Percentiles rank a stretch among this genome's conserved stretches.
Conservation (phyloP, 2,888 invertebrate species). For the Achlya flavicornis region DNA sequence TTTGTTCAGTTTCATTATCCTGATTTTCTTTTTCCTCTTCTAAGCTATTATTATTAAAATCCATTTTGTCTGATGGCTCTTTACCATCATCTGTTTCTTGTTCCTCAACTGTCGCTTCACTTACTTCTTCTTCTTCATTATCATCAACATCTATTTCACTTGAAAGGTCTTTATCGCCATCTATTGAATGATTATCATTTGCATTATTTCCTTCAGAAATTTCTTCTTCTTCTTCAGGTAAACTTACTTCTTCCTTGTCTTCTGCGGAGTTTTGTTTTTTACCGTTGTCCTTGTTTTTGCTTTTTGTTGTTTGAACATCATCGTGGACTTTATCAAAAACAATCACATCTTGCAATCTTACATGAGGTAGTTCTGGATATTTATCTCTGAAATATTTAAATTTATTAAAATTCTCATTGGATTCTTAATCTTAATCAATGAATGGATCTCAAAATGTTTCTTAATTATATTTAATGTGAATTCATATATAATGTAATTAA, state of each 20-base stretch:
- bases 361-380: slow-evolving; percentile 45
- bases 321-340: slow-evolving; percentile 27
- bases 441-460: too few relatives aligned
- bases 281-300: slow-evolving; percentile 7
- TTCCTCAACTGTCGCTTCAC: background rate
- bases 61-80: slow-evolving; percentile 23
- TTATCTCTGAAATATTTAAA: slow-evolving; percentile 46
- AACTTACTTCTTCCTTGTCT: slow-evolving; percentile 13
- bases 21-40: slow-evolving; percentile 24
- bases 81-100: slow-evolving; percentile 11
- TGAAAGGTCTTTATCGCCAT: slow-evolving; percentile 11
- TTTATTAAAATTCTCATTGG: background rate
- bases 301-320: background rate
- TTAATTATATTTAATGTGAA: too few relatives aligned
- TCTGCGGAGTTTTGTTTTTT: slow-evolving; percentile 15
- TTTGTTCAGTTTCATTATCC: slow-evolving; percentile 18
- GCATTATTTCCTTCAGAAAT: slow-evolving; percentile 11
- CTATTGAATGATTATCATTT: slow-evolving; percentile 12
- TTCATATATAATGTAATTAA: too few relatives aligned
- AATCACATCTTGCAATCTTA: slow-evolving; percentile 45
- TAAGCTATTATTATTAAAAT: slow-evolving; percentile 21
- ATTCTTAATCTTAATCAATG: too few relatives aligned
- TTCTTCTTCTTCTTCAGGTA: background rate
- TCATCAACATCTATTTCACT: background rate
- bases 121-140: slow-evolving; percentile 10